Evolutionary conservation across 2,797 vertebrate species (phyloP).

Genomic region (Xenentodon cancila): DNA sequence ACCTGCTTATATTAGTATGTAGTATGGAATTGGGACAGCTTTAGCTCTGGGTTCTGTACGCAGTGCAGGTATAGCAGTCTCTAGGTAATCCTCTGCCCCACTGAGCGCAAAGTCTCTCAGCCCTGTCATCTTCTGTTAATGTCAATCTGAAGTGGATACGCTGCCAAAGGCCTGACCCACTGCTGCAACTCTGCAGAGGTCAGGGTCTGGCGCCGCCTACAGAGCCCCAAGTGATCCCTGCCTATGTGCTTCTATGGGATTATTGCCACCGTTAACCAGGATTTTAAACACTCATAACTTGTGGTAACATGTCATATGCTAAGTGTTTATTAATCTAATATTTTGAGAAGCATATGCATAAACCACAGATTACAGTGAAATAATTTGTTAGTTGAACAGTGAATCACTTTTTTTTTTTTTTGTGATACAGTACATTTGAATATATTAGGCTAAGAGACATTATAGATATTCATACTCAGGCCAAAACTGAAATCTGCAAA

Average conservation of each 20-base stretch:
- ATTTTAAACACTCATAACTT: conserved; percentile 35
- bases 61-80: conserved; percentile 54
- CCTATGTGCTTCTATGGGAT: conserved; percentile 19
- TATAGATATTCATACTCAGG: too few species aligned
- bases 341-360: too few species aligned
- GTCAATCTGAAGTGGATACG: conserved; percentile 70
- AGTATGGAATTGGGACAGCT: conserved; percentile 50
- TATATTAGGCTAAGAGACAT: too few species aligned
- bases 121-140: conserved; percentile 75
- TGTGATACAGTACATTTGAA: too few species aligned
- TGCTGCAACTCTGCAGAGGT: conserved; percentile 60
- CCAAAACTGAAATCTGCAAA: too few species aligned
- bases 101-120: conserved; percentile 76
- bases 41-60: conserved; percentile 41
- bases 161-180: conserved; percentile 64
- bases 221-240: conserved; percentile 35
- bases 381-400: too few species aligned
- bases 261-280: conserved; percentile 27
- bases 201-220: conserved; percentile 51
- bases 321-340: too few species aligned
- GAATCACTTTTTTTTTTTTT: too few species aligned
- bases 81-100: conserved; percentile 64
- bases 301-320: conserved; percentile 1
- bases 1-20: conserved; percentile 31
- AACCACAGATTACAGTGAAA: too few species aligned